These are phyloP conservation scores for Lanius ludovicianus DNA, from an alignment of 2,113 vertebrate genomes.

Conservation along the genomic window DNA sequence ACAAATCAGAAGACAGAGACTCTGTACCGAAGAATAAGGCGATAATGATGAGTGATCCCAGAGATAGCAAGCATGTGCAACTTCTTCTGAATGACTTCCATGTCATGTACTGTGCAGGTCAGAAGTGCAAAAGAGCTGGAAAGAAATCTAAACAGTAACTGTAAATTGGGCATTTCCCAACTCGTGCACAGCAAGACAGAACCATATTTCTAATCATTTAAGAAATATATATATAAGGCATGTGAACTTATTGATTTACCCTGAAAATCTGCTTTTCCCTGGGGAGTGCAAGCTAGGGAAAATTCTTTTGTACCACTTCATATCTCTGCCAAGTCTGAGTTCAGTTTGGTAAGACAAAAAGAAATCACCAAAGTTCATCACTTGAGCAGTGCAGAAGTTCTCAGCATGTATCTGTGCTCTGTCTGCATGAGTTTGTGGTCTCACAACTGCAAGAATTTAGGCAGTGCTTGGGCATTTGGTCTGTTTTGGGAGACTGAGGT, in stretches of 20 bases:
- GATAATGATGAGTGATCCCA: background rate
- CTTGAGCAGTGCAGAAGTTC: background rate
- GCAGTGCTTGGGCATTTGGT: background rate
- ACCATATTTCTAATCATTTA: background rate
- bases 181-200: background rate
- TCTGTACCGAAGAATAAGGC: background rate
- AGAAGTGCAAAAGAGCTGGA: background rate
- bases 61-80: background rate
- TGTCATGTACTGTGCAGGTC: background rate
- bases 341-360: background rate
- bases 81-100: background rate
- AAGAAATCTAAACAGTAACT: background rate
- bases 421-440: background rate
- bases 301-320: background rate
- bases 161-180: background rate
- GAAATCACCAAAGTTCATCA: background rate
- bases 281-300: background rate
- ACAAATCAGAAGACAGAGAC: background rate
- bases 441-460: background rate
- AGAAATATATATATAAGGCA: background rate
- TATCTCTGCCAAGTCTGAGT: background rate
- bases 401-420: background rate
- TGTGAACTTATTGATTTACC: background rate
- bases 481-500: background rate
- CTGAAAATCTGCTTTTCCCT: background rate